A percentile compares a stretch with the other conserved stretches of the same genome.
Conservation (phyloP, 64 coral and sea anemone genomes). For the Catalaphyllia jardinei region DNA sequence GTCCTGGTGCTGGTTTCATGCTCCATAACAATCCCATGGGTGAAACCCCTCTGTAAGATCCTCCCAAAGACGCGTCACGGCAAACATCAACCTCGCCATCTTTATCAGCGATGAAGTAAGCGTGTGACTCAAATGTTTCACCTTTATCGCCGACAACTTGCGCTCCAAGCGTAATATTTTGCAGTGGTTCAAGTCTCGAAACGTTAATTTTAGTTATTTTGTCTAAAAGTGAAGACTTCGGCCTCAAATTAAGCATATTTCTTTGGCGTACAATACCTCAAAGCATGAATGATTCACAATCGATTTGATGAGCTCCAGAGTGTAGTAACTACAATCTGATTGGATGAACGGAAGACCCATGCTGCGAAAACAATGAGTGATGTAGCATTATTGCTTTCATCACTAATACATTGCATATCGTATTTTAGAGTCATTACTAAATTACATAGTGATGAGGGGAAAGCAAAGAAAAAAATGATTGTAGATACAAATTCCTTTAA, state of each 20-base stretch:
- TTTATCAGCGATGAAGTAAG: slow-evolving; percentile 53
- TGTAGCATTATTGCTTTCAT: too few relatives aligned
- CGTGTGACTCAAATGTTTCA: slow-evolving; percentile 61
- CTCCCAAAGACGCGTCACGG: slow-evolving; percentile 24
- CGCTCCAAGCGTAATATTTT: slow-evolving; percentile 40
- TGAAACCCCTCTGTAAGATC: slow-evolving; percentile 63
- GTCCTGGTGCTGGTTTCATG: slow-evolving; percentile 28
- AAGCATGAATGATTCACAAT: too few relatives aligned
- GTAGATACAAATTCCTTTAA: too few relatives aligned
- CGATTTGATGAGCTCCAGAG: too few relatives aligned
- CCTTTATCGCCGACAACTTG: slow-evolving; percentile 44
- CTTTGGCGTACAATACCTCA: too few relatives aligned
- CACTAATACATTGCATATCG: too few relatives aligned
- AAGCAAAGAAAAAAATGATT: too few relatives aligned
- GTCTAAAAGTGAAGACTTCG: background rate
- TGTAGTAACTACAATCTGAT: too few relatives aligned
- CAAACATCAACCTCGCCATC: slow-evolving; percentile 50
- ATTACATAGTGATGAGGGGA: too few relatives aligned
- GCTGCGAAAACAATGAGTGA: too few relatives aligned
- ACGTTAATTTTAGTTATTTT: background rate
- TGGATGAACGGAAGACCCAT: too few relatives aligned
- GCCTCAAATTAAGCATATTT: background rate
- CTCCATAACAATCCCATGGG: slow-evolving; percentile 77
- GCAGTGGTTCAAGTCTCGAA: background rate
- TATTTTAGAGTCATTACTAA: too few relatives aligned